These are phyloP conservation scores for Plebejus anna DNA, from an alignment of 2,888 invertebrate species.

Conservation along the genomic window DNA sequence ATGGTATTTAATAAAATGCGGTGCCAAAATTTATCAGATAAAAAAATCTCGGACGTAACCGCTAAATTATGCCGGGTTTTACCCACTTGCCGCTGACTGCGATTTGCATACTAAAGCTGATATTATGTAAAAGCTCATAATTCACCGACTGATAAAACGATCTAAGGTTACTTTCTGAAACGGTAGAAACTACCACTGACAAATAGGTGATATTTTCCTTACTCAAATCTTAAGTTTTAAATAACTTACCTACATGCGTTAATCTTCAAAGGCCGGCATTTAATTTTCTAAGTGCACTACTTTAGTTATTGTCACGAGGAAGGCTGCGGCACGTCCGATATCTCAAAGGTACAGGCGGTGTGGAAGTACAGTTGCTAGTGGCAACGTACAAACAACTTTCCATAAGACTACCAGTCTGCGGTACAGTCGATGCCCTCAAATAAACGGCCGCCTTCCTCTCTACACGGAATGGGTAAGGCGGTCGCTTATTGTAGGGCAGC, in stretches of 20 bases:
- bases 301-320: conserved; percentile 48
- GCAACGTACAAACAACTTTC: conserved; percentile 73
- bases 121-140: conserved; percentile 27
- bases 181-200: background rate
- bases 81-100: conserved; percentile 1
- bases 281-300: background rate
- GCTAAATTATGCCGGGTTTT: conserved; percentile 6
- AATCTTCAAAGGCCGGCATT: background rate
- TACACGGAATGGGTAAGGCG: background rate
- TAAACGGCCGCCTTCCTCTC: background rate
- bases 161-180: conserved; percentile 14
- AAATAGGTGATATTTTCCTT: background rate
- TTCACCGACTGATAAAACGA: conserved; percentile 14
- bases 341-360: conserved; percentile 57
- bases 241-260: background rate
- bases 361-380: conserved; percentile 69
- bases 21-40: background rate
- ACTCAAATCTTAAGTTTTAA: background rate
- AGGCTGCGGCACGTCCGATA: conserved; percentile 56
- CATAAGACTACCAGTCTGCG: conserved; percentile 60
- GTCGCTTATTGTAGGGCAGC: conserved; percentile 36
- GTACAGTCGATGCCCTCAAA: conserved; percentile 30
- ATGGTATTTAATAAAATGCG: background rate
- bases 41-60: background rate
- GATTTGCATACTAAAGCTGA: conserved; percentile 7